Evolutionary conservation across 2,113 vertebrate genomes (phyloP).

Genomic region (Callithrix jacchus): DNA sequence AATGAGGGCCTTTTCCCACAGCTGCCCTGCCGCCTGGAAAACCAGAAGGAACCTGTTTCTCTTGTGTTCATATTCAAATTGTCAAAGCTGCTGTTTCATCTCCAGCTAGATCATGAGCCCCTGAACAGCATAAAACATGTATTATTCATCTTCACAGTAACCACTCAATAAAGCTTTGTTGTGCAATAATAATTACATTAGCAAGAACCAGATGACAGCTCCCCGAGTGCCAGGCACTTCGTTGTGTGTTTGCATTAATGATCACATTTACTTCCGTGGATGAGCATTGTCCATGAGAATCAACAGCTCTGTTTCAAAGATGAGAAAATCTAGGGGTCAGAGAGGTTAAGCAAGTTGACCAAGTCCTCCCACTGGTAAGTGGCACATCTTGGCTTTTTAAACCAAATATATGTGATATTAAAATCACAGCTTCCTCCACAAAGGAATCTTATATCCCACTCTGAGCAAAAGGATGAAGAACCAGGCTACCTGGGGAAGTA

Average conservation of each 20-base stretch:
- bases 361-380: not conserved
- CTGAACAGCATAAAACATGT: not conserved
- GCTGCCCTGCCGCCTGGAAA: not conserved
- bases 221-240: not conserved
- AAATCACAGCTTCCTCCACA: not conserved
- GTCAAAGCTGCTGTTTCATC: not conserved
- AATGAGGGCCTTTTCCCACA: not conserved
- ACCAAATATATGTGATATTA: not conserved
- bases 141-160: not conserved
- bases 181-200: not conserved
- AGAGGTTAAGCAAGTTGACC: not conserved
- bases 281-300: accelerated
- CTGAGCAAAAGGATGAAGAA: too few species aligned
- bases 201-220: not conserved
- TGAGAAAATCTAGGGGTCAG: not conserved
- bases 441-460: too few species aligned
- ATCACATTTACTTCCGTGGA: not conserved
- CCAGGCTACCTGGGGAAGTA: too few species aligned
- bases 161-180: not conserved
- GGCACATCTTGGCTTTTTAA: not conserved
- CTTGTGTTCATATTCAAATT: not conserved
- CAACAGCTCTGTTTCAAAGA: not conserved
- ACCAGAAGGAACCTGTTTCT: not conserved
- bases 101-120: not conserved
- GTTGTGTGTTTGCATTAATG: not conserved